Evolutionary conservation across 2,113 vertebrate genomes (phyloP).

Genomic region (Ctenomys sociabilis): DNA sequence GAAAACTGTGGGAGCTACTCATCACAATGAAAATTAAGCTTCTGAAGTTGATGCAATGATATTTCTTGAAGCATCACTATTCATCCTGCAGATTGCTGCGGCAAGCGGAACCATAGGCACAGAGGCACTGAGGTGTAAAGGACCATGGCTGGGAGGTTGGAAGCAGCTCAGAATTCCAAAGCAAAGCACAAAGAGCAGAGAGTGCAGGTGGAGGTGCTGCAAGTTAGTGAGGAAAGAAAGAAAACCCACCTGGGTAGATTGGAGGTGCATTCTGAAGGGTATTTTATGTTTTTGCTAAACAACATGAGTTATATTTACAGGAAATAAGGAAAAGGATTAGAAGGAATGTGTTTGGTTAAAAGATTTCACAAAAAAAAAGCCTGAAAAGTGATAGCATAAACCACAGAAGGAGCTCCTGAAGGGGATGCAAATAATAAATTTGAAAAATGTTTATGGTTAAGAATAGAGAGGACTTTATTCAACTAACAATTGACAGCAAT

Average conservation of each 20-base stretch:
- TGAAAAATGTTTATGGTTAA: not conserved
- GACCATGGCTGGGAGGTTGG: accelerated
- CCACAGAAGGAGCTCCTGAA: not conserved
- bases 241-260: too few relatives aligned
- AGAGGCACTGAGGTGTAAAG: not conserved
- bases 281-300: not conserved
- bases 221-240: accelerated
- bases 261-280: not conserved
- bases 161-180: not conserved
- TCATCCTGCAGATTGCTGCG: not conserved
- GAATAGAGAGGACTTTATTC: not conserved
- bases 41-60: constrained; percentile 39
- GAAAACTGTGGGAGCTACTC: not conserved
- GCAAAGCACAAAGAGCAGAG: not conserved
- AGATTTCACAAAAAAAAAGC: not conserved
- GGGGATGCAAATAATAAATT: not conserved
- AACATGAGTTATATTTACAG: not conserved
- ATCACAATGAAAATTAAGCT: constrained; percentile 54
- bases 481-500: not conserved
- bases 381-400: not conserved
- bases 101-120: not conserved
- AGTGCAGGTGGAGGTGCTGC: accelerated
- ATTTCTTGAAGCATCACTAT: constrained; percentile 42
- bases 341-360: not conserved
- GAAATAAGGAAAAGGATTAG: not conserved